A percentile compares a stretch with the other conserved stretches of the same genome.
Conservation (phyloP, 2,797 vertebrate species). For the Eulemur mongoz region DNA sequence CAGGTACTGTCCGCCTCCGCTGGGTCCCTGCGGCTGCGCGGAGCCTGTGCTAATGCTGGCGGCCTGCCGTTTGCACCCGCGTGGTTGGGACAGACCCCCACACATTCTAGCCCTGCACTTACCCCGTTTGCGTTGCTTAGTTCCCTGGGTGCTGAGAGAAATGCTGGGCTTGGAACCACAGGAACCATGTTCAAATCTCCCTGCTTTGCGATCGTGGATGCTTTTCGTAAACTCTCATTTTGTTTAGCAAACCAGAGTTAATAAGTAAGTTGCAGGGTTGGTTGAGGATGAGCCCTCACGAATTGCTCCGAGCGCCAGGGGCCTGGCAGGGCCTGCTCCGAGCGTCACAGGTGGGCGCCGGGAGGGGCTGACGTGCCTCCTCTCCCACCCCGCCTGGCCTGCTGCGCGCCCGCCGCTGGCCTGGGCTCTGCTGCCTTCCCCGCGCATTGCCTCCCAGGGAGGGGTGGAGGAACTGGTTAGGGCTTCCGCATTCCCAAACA, state of each 20-base stretch:
- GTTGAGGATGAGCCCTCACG: not conserved
- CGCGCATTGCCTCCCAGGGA: not conserved
- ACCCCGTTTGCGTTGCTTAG: not conserved
- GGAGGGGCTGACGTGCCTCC: not conserved
- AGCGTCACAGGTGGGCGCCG: too few relatives aligned
- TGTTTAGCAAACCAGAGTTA: not conserved
- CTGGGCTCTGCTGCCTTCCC: not conserved
- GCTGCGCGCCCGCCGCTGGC: not conserved
- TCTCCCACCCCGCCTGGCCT: not conserved
- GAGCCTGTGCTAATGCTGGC: not conserved
- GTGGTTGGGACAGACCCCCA: not conserved
- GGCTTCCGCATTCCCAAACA: not conserved
- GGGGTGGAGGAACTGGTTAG: too few relatives aligned
- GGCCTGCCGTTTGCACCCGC: fast-evolving
- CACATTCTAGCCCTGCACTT: not conserved
- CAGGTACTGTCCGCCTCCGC: not conserved
- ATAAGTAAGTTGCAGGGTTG: not conserved
- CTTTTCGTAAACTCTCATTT: not conserved
- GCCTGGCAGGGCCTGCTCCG: too few relatives aligned
- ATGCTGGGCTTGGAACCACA: not conserved
- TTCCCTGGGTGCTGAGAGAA: not conserved
- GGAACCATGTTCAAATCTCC: not conserved
- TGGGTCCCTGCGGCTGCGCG: fast-evolving
- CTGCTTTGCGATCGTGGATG: not conserved
- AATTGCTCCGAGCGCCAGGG: not conserved